Base-by-base conservation (phyloP, 2,113 vertebrate genomes). In the Hippocampus mohnikei region DNA sequence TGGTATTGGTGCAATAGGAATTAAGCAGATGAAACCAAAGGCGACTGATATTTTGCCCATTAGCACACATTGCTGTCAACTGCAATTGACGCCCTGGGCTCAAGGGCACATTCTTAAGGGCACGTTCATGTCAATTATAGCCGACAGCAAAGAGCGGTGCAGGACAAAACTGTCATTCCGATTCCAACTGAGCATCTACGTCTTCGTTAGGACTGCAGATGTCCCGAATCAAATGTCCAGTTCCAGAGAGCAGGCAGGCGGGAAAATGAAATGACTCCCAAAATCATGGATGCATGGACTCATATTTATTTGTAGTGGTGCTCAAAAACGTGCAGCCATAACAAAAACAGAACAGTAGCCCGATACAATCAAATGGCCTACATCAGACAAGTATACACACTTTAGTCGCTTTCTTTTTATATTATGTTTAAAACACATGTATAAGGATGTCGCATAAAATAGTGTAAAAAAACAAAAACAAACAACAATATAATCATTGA, bases 261-360 rank as follows among this genome's bases (percentile, higher is more conserved):
- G n/a, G n/a, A 29, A 15, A 15, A 41, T 8, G n/a, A 48, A 25
- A 48, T 41, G 61, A 42, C 40, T 23, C 12, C 13, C 5, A 33
- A 63, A 21, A 6, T 15, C 5, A 58, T 27, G 11, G 21, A 58
- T 58, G 21, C 27, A 4, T 44, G 69, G 42, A 63, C 18, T 67
- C 18, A 37, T 62, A 18, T 91, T 91, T 92, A 91, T 91, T 92
- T 74, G 73, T 77, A 76, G 70, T 67, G 75, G 53, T 66, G 72
- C 74, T 83, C 64, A 81, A 65, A 65, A 67, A 50, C 72, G 79
- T 61, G 70, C 64, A 81, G 58, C 46, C 74, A 65, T 13, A 44
- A 50, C 16, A 50, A 52, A 59, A 77, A 80, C 61, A 84, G 77
- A 75, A 70, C 0, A 72, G 73, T 0, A 71, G 72, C 84, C 76